Base-by-base conservation (phyloP, 2,888 invertebrate genomes). In the Euspilapteryx auroguttella region DNA sequence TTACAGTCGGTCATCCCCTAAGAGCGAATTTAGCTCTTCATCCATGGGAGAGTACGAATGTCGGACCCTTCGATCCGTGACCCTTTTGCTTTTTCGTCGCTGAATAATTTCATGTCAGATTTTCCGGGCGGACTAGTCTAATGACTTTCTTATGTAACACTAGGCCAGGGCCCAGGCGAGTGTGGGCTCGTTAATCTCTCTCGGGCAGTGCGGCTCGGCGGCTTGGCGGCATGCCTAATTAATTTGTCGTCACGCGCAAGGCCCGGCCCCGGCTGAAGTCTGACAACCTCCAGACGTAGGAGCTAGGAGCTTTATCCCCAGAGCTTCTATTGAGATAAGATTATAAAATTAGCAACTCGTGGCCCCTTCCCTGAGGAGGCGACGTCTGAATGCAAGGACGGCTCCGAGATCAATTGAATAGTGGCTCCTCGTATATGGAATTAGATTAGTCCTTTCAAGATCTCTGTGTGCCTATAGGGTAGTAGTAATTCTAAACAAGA, bases 11-110 rank as follows among this genome's bases (percentile, higher is more conserved):
- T 71, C 76, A 75, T 76, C 76, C 77, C 75, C 75, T 75, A 66
- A 76, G 73, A 71, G 71, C 69, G 71, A 69, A 69, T 73, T 73
- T 64, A 69, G 66, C 73, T 71, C 69, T 73, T 69, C 68, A 73
- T 73, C 63, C 64, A 46, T 47, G 49, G 52, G 51, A 57, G 59
- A 68, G 62, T 52, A 61, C 62, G 65, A 73, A 61, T 63, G 62
- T 42, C 62, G 62, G 55, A 63, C 68, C 69, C 66, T 63, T 58
- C 55, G 42, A 59, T 69, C 71, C 71, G 68, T 69, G 73, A 69
- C 61, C 66, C 68, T 73, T 65, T 62, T 48, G 53, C 52, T 51
- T 54, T 64, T 56, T 62, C 63, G 64, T 68, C 68, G 66, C 65
- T 62, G 59, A 52, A 56, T 56, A 52, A 14, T 14, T 14, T 23